Percentiles rank a stretch among this genome's conserved stretches.
Conservation (phyloP, 2,797 vertebrate species). For the Arremon aurantiirostris region DNA sequence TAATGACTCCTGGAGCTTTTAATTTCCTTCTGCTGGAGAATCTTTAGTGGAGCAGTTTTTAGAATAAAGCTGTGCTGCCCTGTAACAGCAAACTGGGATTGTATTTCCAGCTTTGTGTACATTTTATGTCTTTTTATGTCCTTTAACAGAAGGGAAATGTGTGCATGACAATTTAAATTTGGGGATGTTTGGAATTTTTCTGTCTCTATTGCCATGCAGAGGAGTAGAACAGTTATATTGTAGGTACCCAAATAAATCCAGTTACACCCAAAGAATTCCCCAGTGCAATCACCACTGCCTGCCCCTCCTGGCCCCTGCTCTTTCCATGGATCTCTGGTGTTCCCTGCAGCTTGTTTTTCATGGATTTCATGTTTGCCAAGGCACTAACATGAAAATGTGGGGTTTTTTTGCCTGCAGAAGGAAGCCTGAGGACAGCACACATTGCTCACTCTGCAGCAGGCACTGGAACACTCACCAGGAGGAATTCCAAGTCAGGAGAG, state of each 20-base stretch:
- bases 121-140: neutral
- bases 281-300: neutral
- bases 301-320: neutral
- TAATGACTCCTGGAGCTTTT: neutral
- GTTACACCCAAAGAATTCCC: neutral
- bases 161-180: neutral
- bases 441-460: neutral
- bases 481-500: neutral
- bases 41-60: neutral
- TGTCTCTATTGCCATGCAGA: neutral
- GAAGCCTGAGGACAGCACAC: neutral
- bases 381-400: neutral
- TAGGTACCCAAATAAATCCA: neutral
- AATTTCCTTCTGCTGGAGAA: neutral
- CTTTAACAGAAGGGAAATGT: neutral
- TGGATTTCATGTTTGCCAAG: neutral
- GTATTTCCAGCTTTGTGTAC: neutral
- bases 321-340: neutral
- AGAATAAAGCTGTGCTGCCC: neutral
- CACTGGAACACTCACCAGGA: neutral
- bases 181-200: neutral
- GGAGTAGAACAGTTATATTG: neutral
- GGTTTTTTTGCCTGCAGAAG: neutral
- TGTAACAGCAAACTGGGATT: fast-evolving
- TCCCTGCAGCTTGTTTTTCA: neutral